phyloP scores from a whole-genome alignment of 1,140 invertebrate genomes.

The Atta cephalotes region DNA sequence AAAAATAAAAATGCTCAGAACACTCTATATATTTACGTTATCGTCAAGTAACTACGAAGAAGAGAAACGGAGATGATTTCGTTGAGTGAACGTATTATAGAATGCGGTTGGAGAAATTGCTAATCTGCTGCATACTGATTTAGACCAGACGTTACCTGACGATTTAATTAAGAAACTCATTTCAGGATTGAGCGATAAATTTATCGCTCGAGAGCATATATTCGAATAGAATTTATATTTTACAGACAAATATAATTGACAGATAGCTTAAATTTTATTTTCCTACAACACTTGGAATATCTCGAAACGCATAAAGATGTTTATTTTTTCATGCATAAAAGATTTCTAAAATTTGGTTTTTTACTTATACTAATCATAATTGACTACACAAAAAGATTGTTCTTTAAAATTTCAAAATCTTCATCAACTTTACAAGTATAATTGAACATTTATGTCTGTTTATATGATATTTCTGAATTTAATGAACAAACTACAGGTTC shows the following conservation, averaged over 20 bases:
- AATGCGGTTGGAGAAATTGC: slow-evolving; percentile 7
- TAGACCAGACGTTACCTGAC: slow-evolving; percentile 15
- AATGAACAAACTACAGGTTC: no score
- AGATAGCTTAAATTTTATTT: not conserved
- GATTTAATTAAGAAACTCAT: slow-evolving; percentile 58
- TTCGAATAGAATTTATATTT: slow-evolving; percentile 22
- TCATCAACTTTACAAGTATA: not conserved
- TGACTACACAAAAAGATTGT: not conserved
- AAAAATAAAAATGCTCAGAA: not conserved
- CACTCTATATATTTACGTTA: slow-evolving; percentile 16
- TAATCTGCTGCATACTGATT: slow-evolving; percentile 1
- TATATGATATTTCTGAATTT: not conserved
- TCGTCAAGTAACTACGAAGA: not conserved
- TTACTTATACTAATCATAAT: not conserved
- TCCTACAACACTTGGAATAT: not conserved
- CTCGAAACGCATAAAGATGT: not conserved
- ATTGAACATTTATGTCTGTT: not conserved
- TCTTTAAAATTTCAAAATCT: not conserved
- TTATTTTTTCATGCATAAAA: not conserved
- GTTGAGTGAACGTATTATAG: not conserved
- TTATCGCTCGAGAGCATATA: slow-evolving; percentile 14
- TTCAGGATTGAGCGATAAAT: slow-evolving; percentile 10
- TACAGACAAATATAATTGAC: not conserved
- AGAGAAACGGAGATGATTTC: not conserved
- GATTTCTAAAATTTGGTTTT: not conserved